phyloP scores from a whole-genome alignment of 2,113 vertebrate genomes.

The Siniperca knerii region DNA sequence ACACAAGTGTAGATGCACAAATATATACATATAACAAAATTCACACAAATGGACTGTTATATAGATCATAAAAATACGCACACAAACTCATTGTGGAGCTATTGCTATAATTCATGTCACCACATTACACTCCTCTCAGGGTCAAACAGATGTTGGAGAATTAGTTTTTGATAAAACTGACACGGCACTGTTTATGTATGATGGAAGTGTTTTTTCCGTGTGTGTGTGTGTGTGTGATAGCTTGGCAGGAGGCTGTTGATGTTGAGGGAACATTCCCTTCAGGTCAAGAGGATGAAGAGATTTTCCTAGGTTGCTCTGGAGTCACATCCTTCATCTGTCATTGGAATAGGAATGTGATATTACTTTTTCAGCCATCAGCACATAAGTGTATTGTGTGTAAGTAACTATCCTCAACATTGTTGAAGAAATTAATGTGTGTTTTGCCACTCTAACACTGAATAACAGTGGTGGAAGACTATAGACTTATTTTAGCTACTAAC shows the following conservation, averaged over 20 bases:
- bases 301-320: not conserved
- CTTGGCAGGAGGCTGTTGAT: conserved; percentile 37
- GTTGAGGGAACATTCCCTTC: conserved; percentile 39
- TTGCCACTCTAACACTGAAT: too few relatives aligned
- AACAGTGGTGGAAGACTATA: too few relatives aligned
- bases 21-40: not conserved
- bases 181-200: conserved; percentile 3
- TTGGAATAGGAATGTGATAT: not conserved
- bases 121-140: conserved; percentile 34
- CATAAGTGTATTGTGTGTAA: not conserved
- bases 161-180: conserved; percentile 53
- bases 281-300: conserved; percentile 47
- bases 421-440: not conserved
- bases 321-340: conserved; percentile 21
- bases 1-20: not conserved
- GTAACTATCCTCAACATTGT: not conserved
- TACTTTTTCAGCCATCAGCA: not conserved
- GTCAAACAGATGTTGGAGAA: conserved; percentile 63
- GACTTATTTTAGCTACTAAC: too few relatives aligned
- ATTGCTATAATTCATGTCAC: conserved; percentile 35
- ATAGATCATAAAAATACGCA: not conserved
- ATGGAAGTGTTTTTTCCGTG: conserved; percentile 24
- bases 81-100: conserved; percentile 6
- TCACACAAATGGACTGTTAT: not conserved
- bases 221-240: not conserved